Evolutionary conservation across 2,113 vertebrate genomes (phyloP), one percentile per base, ranked within the genome.

Genomic region (Alaudala cheleensis): DNA sequence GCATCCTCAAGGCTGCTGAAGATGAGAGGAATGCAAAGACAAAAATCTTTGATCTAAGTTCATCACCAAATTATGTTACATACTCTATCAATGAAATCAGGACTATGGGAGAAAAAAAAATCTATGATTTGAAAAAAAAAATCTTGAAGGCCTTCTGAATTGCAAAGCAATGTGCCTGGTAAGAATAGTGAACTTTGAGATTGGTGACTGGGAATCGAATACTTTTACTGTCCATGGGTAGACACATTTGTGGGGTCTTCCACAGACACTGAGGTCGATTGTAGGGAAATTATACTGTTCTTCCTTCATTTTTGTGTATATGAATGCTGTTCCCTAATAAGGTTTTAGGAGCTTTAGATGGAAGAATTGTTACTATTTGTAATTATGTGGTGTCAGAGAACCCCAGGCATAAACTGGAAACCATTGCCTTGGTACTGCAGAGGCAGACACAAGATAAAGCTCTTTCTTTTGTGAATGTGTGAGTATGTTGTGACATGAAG

Each of bases 11-110:
- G 45, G 29, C 50, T 81, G n/a, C 71, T 90, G 70, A 80, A 86
- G 50, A 80, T 93, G 45, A 95, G 88, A 90, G 37, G 11, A 81
- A 86, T 70, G 62, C 64, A 72, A 93, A 93, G 53, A 65, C 51
- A 96, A 73, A 88, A 88, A 54, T 60, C 39, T 92, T 92, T 90
- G 66, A 77, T 94, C 58, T 94, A 44, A 74, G 87, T 56, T 86
- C 49, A 74, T 29, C 23, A 26, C n/a, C 15, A 80, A 66, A 72
- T 90, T 83, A 33, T 34, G 10, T 49, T 86, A 11, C 21, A 5
- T 45, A 23, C 7, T 76, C 23, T 20, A 6, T 44, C 45, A 65
- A 26, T 37, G 44, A 76, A 73, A 61, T 76, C 44, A 57, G 31
- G 45, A 49, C 34, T 73, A 22, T 14, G 42, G 42, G 31, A 93